Evolutionary conservation across 2,888 invertebrate genomes (phyloP), one percentile per base, ranked within the genome.

Genomic region (Lasius fuliginosus): DNA sequence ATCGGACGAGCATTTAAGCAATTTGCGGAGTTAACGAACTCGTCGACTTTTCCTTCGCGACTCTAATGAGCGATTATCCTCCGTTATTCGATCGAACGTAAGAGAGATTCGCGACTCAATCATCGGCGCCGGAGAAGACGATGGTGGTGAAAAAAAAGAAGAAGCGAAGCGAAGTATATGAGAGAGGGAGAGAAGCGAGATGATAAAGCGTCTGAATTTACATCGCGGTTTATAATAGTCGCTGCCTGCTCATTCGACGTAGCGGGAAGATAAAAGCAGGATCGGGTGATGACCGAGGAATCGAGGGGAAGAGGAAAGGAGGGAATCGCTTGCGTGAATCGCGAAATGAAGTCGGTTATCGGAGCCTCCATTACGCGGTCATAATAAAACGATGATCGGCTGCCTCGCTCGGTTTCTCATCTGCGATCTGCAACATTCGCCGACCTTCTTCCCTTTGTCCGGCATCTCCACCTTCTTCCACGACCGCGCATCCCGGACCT

Each of bases 331-430:
- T 18, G 73, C 64, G 65, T 69, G 69, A 69, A 69, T 81, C 69
- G 58, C 64, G 60, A 75, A 85, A 84, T 84, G 74, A 74, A 84
- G 84, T 65, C 64, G 74, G 82, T 82, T 86, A 84, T 82, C 84
- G 86, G 27, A 82, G 76, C 62, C 73, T 84, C 77, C 60, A 82
- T 86, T 86, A 86, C 84, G 67, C 36, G 76, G 67, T 82, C 71
- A 82, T 84, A 84, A 86, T 84, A 84, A 84, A 84, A 40, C 71
- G 81, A 30, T 69, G 79, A 79, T 79, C 60, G 58, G 68, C 1
- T n/a, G 12, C 49, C 36, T 58, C 75, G 58, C 58, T 53, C 74
- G 83, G 62, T 83, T 68, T 40, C 64, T 75, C 75, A 75, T 82
- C 81, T 5, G 58, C 73, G 69, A 84, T 71, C 82, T 46, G 82